Conservation (phyloP, 1,140 invertebrate genomes). For the Cydia splendana region DNA sequence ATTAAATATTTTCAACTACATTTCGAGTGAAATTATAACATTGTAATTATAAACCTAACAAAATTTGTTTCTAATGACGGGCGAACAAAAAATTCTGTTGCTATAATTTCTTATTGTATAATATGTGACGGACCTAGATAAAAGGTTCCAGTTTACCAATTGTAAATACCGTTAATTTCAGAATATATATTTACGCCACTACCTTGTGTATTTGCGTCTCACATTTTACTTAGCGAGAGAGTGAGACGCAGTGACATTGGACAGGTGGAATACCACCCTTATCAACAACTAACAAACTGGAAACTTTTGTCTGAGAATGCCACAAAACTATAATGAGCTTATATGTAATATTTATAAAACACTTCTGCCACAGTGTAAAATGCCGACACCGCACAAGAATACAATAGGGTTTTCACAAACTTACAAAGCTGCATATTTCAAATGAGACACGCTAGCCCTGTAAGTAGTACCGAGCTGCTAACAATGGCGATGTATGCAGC, state of each 20-base stretch:
- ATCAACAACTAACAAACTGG: not conserved
- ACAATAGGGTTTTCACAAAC: no score
- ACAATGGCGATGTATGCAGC: no score
- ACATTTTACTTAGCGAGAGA: no score
- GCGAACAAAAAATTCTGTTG: not conserved
- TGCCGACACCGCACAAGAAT: no score
- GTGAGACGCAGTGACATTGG: no score
- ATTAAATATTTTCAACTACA: conserved; percentile 5
- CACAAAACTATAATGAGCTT: conserved; percentile 12
- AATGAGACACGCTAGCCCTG: no score
- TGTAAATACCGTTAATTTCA: not conserved
- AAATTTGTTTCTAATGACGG: not conserved
- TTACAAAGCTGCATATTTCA: no score
- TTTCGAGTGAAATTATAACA: conserved; percentile 23
- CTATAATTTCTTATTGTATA: not conserved
- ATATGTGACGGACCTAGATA: not conserved
- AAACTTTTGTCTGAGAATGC: not conserved
- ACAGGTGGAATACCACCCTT: no score
- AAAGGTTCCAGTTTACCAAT: not conserved
- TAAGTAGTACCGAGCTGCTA: no score
- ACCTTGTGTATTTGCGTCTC: no score
- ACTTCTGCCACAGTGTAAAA: not conserved
- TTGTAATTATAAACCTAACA: not conserved
- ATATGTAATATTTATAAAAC: conserved; percentile 14
- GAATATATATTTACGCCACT: no score